Evolutionary conservation across 2,888 invertebrate genomes (phyloP).

Genomic region (Julus scanicus): DNA sequence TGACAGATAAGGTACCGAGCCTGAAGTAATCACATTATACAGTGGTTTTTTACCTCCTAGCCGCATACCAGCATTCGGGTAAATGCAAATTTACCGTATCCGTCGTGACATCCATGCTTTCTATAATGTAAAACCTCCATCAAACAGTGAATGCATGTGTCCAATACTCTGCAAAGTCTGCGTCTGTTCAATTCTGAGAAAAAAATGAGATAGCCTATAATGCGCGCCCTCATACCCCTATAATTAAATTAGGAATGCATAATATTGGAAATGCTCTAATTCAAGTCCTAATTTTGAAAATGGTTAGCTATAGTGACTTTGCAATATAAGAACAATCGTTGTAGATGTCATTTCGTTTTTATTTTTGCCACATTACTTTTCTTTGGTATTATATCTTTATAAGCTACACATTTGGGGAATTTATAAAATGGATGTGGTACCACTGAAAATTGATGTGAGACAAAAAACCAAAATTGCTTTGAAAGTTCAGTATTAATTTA

Average conservation of each 20-base stretch:
- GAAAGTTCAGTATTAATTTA: not conserved
- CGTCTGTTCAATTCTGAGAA: not conserved
- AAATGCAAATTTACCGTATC: conserved; percentile 36
- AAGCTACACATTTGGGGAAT: not conserved
- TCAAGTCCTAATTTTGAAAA: not conserved
- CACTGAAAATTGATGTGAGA: not conserved
- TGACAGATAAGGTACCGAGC: conserved; percentile 41
- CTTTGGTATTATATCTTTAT: not conserved
- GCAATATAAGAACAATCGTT: conserved; percentile 43
- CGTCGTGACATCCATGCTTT: conserved; percentile 40
- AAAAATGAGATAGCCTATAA: conserved; percentile 16
- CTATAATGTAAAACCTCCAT: conserved; percentile 7
- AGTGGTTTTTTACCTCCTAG: not conserved
- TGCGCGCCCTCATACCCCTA: conserved; percentile 1
- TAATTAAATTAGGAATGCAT: conserved; percentile 47
- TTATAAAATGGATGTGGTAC: not conserved
- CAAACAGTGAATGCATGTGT: conserved; percentile 17
- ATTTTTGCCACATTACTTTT: not conserved
- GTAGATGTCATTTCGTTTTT: conserved; percentile 40
- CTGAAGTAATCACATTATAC: conserved; percentile 43
- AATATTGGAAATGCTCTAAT: conserved; percentile 44
- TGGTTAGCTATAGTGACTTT: not conserved
- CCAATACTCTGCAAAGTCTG: not conserved
- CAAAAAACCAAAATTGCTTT: not conserved
- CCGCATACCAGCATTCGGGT: conserved; percentile 14